A percentile compares a stretch with the other conserved stretches of the same genome.
These are phyloP conservation scores for Heliconius hermathena DNA, from an alignment of 1,140 invertebrate species.

Conservation along the genomic window DNA sequence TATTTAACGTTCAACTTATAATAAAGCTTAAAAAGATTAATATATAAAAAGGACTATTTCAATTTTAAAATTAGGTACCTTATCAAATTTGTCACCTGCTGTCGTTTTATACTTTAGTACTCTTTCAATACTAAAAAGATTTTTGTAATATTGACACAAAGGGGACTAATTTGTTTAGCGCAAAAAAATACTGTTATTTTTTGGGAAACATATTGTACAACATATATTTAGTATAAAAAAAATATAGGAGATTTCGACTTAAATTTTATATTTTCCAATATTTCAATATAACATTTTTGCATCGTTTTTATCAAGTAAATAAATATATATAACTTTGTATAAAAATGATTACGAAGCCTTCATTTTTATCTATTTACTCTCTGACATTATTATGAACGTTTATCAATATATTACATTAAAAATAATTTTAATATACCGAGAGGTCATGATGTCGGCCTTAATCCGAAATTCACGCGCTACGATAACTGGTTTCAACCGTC, in stretches of 20 bases:
- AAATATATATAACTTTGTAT: conserved; percentile 8
- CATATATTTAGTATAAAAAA: too few relatives aligned
- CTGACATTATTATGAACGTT: neutral
- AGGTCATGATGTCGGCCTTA: conserved; percentile 11
- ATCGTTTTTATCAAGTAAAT: conserved; percentile 3
- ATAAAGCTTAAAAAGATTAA: neutral
- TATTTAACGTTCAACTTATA: neutral
- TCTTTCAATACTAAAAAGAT: too few relatives aligned
- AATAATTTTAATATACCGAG: conserved; percentile 8
- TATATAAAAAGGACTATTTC: neutral
- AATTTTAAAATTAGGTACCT: too few relatives aligned
- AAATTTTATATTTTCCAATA: too few relatives aligned
- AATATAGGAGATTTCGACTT: too few relatives aligned
- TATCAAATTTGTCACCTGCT: too few relatives aligned
- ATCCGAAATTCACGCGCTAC: conserved; percentile 12
- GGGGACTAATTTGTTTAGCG: too few relatives aligned
- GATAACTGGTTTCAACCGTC: conserved; percentile 15
- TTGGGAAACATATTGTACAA: too few relatives aligned
- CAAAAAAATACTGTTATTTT: too few relatives aligned
- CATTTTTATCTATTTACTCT: conserved; percentile 4
- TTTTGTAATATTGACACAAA: too few relatives aligned
- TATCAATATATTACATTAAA: conserved; percentile 8
- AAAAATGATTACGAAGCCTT: neutral
- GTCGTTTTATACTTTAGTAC: too few relatives aligned
- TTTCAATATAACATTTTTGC: neutral